Base-by-base conservation (phyloP, 2,888 invertebrate species). In the Caenorhabditis wallacei region DNA sequence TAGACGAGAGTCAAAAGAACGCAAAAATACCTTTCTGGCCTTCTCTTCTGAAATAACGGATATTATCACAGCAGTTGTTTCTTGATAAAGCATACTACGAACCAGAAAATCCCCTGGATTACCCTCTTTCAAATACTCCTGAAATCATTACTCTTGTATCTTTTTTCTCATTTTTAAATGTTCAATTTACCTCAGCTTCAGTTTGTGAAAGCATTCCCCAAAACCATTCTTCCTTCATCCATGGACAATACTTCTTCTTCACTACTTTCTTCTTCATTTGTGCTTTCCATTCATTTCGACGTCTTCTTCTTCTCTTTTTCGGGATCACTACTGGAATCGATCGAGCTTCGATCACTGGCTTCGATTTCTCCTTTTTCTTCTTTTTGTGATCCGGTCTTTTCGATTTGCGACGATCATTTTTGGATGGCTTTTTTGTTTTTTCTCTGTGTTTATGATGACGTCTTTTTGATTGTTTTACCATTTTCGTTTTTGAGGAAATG, bases 121-220 rank as follows among this genome's bases (percentile, higher is more conserved):
- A 8, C 10, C 35, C 16, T 24, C 35, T 24, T 51, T 40, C 26
- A 79, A 30, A 20, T n/a, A 40, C 35, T 66, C 40, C 78, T 78
- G n/a, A 46, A 66, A 54, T n/a, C 1, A 5, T 35, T n/a, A n/a
- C n/a, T n/a, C n/a, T n/a, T n/a, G 10, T 24, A 18, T 24, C 24
- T 24, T 35, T 24, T 3, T 5, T 1, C 13, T 43, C 5, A 37
- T 5, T 18, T 5, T 54, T 16, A 5, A 18, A 5, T 3, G 18
- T 11, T 30, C 0, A 22, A 63, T 22, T 4, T 11, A 78, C 76
- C 46, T 78, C 79, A 10, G 72, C 68, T 24, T 80, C 80, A 1
- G 1, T 22, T 35, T 72, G 66, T 18, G 72, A 59, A 10, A 72
- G 46, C 22, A 72, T 48, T 22, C 72, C 72, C 72, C 72, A 80